Percentiles rank a stretch among this genome's conserved stretches.
These are phyloP conservation scores for Pangasius djambal DNA, from an alignment of 2,797 vertebrate species.

Conservation along the genomic window DNA sequence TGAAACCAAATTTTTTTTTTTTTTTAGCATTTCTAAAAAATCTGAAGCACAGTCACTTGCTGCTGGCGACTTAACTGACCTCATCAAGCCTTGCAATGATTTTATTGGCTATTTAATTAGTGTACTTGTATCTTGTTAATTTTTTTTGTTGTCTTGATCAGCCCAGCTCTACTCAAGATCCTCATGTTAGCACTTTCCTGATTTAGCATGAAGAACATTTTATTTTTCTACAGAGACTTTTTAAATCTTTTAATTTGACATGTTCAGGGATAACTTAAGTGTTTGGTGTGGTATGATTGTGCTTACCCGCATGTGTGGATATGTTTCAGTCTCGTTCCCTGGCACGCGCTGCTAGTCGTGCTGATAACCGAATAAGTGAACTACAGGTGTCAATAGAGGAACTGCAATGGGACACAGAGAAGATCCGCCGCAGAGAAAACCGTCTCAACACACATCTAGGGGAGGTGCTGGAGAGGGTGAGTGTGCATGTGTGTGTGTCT, in stretches of 20 bases:
- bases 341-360: slow-evolving; percentile 87
- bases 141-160: no score
- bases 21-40: no score
- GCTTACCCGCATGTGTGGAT: slow-evolving; percentile 4
- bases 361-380: slow-evolving; percentile 89
- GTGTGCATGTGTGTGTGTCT: not conserved
- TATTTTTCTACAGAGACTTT: not conserved
- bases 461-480: slow-evolving; percentile 91
- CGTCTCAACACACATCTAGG: slow-evolving; percentile 90
- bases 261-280: not conserved
- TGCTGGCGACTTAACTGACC: not conserved
- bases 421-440: slow-evolving; percentile 93
- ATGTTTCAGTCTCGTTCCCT: slow-evolving; percentile 78
- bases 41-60: not conserved
- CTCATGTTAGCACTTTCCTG: not conserved
- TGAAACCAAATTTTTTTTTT: no score
- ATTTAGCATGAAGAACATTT: not conserved
- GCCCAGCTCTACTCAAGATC: no score
- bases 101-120: no score
- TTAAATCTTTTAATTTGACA: not conserved
- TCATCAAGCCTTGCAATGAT: no score
- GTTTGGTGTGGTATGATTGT: not conserved
- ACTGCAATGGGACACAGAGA: slow-evolving; percentile 98
- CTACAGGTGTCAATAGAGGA: slow-evolving; percentile 93
- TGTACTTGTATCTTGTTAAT: no score